These are phyloP conservation scores for Hippoglossus hippoglossus DNA, from an alignment of 2,797 vertebrate genomes.

Conservation along the genomic window DNA sequence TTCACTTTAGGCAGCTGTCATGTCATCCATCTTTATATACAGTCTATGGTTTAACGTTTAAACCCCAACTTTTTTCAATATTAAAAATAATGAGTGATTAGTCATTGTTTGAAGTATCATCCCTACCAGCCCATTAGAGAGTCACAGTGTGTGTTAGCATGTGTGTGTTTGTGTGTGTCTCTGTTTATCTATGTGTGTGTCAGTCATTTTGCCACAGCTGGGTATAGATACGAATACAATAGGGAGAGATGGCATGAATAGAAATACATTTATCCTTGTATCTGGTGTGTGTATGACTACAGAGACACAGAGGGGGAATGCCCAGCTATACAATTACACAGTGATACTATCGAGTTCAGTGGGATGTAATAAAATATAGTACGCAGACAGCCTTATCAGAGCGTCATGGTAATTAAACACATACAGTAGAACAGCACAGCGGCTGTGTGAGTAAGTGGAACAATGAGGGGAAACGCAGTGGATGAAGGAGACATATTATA, in stretches of 20 bases:
- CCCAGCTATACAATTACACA: constrained; percentile 11
- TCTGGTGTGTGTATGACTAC: not conserved
- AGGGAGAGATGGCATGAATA: not conserved
- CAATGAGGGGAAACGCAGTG: constrained; percentile 23
- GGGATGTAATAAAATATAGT: constrained; percentile 55
- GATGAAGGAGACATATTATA: constrained; percentile 39
- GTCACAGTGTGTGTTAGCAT: not conserved
- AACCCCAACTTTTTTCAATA: not conserved
- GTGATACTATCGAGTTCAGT: constrained; percentile 42
- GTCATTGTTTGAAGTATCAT: not conserved
- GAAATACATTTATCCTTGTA: not conserved
- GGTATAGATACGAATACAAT: not conserved
- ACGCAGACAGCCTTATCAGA: constrained; percentile 51
- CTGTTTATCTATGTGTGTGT: not conserved
- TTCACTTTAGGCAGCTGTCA: too few relatives aligned
- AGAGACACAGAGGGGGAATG: not conserved
- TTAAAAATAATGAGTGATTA: too few relatives aligned
- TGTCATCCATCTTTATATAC: too few relatives aligned
- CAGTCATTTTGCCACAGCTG: not conserved
- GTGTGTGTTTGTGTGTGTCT: not conserved
- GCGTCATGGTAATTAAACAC: constrained; percentile 58
- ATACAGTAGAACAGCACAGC: constrained; percentile 25
- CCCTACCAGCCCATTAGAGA: not conserved
- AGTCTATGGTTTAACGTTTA: too few relatives aligned
- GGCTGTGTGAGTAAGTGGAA: constrained; percentile 27